Base-by-base conservation (phyloP, 2,888 invertebrate genomes). In the Hirtodrosophila alboralis region DNA sequence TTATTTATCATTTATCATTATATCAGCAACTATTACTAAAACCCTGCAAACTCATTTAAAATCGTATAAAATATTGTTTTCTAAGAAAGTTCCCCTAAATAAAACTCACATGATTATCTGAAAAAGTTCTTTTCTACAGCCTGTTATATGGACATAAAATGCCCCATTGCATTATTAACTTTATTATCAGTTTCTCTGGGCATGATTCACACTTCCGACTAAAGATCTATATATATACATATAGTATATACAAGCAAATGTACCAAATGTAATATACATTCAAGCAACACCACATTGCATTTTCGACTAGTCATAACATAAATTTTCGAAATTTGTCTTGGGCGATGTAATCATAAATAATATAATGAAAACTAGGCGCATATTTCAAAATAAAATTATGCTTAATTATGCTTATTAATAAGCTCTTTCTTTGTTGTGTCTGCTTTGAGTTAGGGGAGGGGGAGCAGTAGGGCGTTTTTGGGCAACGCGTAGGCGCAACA, bases 361-460 rank as follows among this genome's bases (percentile, higher is more conserved):
- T 65, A 54, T 45, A 43, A 80, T 52, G 53, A 66, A 78, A 73
- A 54, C 74, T 58, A 48, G 57, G 57, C 53, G 67, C 60, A 63
- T 61, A 67, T 74, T 71, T 62, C 62, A 58, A 83, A 78, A 85
- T 62, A 62, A 78, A 63, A 66, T 44, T 71, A 84, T 75, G 80
- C 80, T 64, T 75, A 79, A 79, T 85, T 75, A 71, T 75, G 65
- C 64, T 77, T 74, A 70, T 78, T 85, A 78, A 79, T 63, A 84
- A 67, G 74, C 54, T 41, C 57, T 49, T 65, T 41, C 53, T 33
- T 37, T n/a, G n/a, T n/a, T n/a, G n/a, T n/a, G n/a, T 36, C 4
- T 45, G 37, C 41, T 49, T 52, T 18, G 21, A 14, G 26, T 38
- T 14, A 13, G 30, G 37, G 8, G 14, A 27, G 27, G 26, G 26